Evolutionary conservation across 1,140 invertebrate genomes (phyloP), one percentile per base, ranked within the genome.

Genomic region (Heliconius hermathena): DNA sequence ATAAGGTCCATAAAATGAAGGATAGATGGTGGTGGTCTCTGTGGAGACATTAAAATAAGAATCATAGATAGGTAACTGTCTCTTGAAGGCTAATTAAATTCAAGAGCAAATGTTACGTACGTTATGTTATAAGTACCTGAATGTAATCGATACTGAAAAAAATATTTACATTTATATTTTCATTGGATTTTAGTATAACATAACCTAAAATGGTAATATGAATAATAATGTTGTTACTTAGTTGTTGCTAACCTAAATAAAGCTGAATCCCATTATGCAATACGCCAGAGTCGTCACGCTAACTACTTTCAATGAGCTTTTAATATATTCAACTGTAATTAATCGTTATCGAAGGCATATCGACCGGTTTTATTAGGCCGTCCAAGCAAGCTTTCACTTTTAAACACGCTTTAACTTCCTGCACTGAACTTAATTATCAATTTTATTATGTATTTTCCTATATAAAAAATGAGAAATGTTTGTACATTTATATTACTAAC

Each of bases 351-450:
- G 82, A 84, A 84, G 82, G 80, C 83, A 79, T 83, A 78, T 82
- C 79, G 77, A 83, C 79, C 85, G 84, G 87, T 85, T 88, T 78
- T 81, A 81, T 82, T 83, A 81, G 81, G 81, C 82, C 81, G 81
- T 77, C 81, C 76, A 71, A 80, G 66, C 73, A 66, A 81, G 81
- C 86, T 89, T 89, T 89, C 87, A 87, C 84, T 89, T 89, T 89
- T 87, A 83, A 81, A 78, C 83, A 77, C 78, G 73, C 81, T 82
- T 82, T 79, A 73, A 71, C 74, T 82, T 83, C 81, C 79, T 77
- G 76, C 73, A 84, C 71, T 72, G 76, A 75, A 52, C 60, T 72
- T 46, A 38, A 74, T 72, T 76, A 74, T 81, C 49, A 72, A 77
- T 73, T 81, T 77, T 72, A 78, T 60, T 60, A 60, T 71, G 18